These are phyloP conservation scores for Stigmatopora nigra DNA, from an alignment of 2,113 vertebrate species.

Conservation along the genomic window DNA sequence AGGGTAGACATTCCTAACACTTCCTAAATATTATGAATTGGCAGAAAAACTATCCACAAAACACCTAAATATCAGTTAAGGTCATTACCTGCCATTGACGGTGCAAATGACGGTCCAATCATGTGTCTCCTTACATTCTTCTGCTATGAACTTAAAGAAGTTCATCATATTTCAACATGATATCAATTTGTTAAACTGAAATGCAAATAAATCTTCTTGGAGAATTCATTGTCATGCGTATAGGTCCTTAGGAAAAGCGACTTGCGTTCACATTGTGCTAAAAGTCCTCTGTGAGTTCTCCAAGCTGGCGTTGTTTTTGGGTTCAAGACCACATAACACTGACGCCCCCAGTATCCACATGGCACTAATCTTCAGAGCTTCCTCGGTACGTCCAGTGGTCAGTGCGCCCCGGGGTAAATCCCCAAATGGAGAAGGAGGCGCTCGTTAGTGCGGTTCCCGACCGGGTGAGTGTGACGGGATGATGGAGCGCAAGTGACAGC, in stretches of 20 bases:
- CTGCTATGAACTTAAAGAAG: too few relatives aligned
- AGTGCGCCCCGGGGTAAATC: conserved; percentile 59
- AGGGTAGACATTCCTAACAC: not conserved
- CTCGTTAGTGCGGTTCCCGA: conserved; percentile 68
- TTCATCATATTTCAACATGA: too few relatives aligned
- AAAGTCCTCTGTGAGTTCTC: not conserved
- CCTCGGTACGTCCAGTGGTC: conserved; percentile 42
- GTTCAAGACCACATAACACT: conserved; percentile 21
- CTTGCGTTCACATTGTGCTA: conserved; percentile 15
- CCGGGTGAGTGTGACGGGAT: conserved; percentile 43
- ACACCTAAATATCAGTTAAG: not conserved
- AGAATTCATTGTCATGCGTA: conserved; percentile 28
- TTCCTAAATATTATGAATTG: not conserved
- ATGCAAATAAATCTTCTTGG: conserved; percentile 9
- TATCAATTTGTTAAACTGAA: not conserved
- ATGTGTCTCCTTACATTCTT: too few relatives aligned
- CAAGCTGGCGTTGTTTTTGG: conserved; percentile 1
- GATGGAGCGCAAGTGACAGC: conserved; percentile 68
- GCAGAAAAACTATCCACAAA: not conserved
- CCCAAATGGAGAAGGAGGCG: conserved; percentile 47
- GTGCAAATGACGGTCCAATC: too few relatives aligned
- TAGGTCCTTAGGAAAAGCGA: conserved; percentile 27
- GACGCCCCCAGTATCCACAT: conserved; percentile 26
- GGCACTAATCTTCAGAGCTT: conserved; percentile 45
- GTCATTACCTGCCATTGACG: too few relatives aligned